Evolutionary conservation across 1,140 invertebrate species (phyloP), one percentile per base, ranked within the genome.

Genomic region (Lerema accius): DNA sequence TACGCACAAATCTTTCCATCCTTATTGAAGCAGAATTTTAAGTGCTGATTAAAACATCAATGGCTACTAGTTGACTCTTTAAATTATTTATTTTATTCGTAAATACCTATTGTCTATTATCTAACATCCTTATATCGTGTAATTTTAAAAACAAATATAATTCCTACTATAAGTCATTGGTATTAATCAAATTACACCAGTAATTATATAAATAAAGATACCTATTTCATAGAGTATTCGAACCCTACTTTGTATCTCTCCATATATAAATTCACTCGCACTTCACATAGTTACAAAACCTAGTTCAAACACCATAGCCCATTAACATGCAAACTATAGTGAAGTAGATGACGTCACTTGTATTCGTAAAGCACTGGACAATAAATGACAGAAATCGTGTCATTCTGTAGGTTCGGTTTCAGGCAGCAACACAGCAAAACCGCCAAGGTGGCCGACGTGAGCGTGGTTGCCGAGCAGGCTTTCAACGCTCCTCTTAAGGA

Each of bases 331-430:
- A 32, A 32, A 32, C 28, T 7, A 32, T 9, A 3, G 1, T 32
- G 7, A 32, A 32, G 2, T 37, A 37, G 35, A 1, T 11, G n/a
- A 37, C 10, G 35, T 37, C 35, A 37, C 28, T 6, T 42, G 10
- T 0, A 13, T 45, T 45, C n/a, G 4, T 19, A 15, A 26, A 55
- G 37, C 50, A 28, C 13, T 55, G 39, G 48, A 48, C 43, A 59
- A 48, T 62, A 62, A 62, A 62, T 67, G 50, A 48, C 56, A 59
- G 56, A 59, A 67, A 62, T 63, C 76, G 66, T 84, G 67, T 88
- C 74, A 86, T 89, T 82, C 66, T 71, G 53, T 82, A 92, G 91
- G 87, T 92, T 92, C 82, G 91, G 91, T 84, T 91, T 91, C 84
- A 87, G 91, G 78, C 91, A 92, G 71, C 76, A 71, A 53, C 83